Percentiles rank a stretch among this genome's conserved stretches.
phyloP scores from a whole-genome alignment of 2,888 invertebrate species.

The Gastracanthus pulcherrimus region DNA sequence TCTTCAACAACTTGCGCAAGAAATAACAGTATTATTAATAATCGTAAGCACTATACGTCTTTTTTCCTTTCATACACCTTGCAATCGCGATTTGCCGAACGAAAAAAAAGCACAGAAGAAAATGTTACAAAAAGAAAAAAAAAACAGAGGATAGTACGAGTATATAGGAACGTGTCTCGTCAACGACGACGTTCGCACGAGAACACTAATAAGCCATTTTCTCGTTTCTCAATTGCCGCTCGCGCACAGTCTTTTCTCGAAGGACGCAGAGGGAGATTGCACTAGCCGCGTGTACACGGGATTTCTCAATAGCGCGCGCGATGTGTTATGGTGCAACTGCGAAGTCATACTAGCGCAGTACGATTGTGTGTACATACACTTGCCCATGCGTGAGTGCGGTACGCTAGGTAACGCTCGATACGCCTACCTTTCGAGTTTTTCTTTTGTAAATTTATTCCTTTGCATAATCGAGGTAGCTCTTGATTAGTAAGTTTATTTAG shows the following conservation, averaged over 20 bases:
- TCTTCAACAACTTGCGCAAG: too few relatives aligned
- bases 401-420: too few relatives aligned
- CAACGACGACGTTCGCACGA: neutral
- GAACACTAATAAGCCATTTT: constrained; percentile 51
- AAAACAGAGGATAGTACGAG: constrained; percentile 7
- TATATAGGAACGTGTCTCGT: neutral
- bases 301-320: constrained; percentile 44
- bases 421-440: too few relatives aligned
- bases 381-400: too few relatives aligned
- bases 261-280: constrained; percentile 53
- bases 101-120: neutral
- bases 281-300: constrained; percentile 4
- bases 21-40: neutral
- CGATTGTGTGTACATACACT: neutral
- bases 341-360: neutral
- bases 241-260: constrained; percentile 49
- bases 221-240: constrained; percentile 58
- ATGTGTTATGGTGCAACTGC: neutral
- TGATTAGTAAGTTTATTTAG: too few relatives aligned
- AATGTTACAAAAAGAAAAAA: neutral
- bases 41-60: neutral
- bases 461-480: too few relatives aligned
- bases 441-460: too few relatives aligned
- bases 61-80: neutral
- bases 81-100: neutral